Conservation (phyloP, 2,888 invertebrate species). For the Brachyptera putata region DNA sequence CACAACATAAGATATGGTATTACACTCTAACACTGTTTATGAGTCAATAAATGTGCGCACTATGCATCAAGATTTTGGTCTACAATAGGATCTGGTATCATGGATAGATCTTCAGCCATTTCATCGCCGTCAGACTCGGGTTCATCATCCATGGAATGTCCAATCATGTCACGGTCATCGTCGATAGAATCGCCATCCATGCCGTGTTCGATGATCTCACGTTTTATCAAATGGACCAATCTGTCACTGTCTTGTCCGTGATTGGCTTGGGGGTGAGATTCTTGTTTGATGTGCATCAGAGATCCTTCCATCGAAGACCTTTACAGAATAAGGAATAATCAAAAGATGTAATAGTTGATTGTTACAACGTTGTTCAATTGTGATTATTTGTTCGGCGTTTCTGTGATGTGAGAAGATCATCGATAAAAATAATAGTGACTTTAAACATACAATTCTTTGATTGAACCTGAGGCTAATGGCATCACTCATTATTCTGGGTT, state of each 20-base stretch:
- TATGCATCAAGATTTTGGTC: constrained; percentile 33
- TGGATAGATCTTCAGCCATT: constrained; percentile 34
- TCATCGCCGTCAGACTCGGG: constrained; percentile 32
- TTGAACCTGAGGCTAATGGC: no score
- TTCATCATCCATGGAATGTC: constrained; percentile 23
- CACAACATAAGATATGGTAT: no score
- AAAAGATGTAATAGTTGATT: no score
- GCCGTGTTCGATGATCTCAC: constrained; percentile 33
- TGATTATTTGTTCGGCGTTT: no score
- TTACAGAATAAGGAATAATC: constrained; percentile 15
- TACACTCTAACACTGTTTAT: background rate
- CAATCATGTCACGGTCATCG: constrained; percentile 23
- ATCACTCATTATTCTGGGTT: no score
- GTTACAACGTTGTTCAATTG: no score
- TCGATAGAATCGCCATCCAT: constrained; percentile 31
- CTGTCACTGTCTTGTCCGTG: constrained; percentile 25
- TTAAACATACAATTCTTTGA: no score
- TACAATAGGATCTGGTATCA: constrained; percentile 30
- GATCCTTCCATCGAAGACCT: constrained; percentile 31
- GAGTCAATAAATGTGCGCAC: no score
- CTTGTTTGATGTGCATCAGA: constrained; percentile 33
- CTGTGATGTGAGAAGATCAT: no score
- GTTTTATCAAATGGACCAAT: constrained; percentile 33
- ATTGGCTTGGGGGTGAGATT: constrained; percentile 15
- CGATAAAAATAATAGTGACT: no score